Evolutionary conservation across 2,113 vertebrate species (phyloP).

Genomic region (Malurus alboscapulatus): DNA sequence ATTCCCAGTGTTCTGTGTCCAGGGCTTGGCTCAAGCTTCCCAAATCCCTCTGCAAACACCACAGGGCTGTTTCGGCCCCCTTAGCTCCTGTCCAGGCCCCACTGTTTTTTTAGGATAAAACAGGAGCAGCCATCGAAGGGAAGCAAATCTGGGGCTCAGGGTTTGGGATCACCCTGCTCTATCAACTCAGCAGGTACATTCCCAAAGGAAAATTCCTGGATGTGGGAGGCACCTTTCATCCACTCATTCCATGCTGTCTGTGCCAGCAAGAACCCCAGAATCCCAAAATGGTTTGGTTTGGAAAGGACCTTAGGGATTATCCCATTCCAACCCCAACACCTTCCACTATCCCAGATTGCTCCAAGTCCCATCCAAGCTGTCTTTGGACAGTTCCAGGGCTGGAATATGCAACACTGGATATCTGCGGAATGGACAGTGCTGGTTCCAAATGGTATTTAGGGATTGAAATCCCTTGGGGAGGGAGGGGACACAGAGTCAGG

Average conservation of each 20-base stretch:
- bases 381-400: neutral
- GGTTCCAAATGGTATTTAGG: neutral
- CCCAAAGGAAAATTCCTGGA: neutral
- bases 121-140: rapidly evolving
- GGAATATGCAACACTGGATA: neutral
- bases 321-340: neutral
- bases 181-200: neutral
- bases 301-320: neutral
- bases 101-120: neutral
- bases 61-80: rapidly evolving
- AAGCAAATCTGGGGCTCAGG: neutral
- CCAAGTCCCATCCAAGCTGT: neutral
- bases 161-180: neutral
- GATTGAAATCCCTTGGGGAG: neutral
- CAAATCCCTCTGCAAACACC: neutral
- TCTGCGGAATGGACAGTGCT: neutral
- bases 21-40: neutral
- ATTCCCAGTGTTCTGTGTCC: neutral
- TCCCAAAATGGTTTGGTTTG: neutral
- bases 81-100: neutral
- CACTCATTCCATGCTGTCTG: neutral
- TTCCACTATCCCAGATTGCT: rapidly evolving
- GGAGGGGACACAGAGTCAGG: too few relatives aligned
- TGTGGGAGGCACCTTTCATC: rapidly evolving
- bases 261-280: neutral